These are phyloP conservation scores for Protobothrops flavoviridis DNA, from an alignment of 2,113 vertebrate genomes.

Conservation along the genomic window DNA sequence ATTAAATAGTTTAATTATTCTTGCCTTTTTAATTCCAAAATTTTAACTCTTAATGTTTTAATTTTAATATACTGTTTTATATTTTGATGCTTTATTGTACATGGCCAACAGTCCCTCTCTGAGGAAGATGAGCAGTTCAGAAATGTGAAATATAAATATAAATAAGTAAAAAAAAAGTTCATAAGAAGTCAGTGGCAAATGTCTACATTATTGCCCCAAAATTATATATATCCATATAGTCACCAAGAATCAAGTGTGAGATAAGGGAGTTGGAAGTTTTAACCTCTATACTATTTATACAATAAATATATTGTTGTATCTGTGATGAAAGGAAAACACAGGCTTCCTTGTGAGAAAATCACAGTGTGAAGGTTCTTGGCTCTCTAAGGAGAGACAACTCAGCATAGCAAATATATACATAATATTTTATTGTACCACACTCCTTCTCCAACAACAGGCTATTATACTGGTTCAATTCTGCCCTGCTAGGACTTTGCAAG, in stretches of 20 bases:
- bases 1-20: too few species aligned
- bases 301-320: neutral
- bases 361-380: too few species aligned
- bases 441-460: neutral
- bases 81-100: too few species aligned
- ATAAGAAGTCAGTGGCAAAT: neutral
- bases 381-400: neutral
- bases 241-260: neutral
- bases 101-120: too few species aligned
- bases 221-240: neutral
- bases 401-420: neutral
- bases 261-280: neutral
- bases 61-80: too few species aligned
- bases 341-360: neutral
- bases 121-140: too few species aligned
- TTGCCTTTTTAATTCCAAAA: too few species aligned
- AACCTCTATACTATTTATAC: neutral
- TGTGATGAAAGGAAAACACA: neutral
- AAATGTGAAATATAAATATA: too few species aligned
- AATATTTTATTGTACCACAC: neutral
- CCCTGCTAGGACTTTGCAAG: neutral
- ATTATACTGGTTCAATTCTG: neutral
- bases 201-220: neutral
- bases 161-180: neutral
- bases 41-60: too few species aligned